Conservation (phyloP, 1,140 invertebrate genomes). For the Patella vulgata region DNA sequence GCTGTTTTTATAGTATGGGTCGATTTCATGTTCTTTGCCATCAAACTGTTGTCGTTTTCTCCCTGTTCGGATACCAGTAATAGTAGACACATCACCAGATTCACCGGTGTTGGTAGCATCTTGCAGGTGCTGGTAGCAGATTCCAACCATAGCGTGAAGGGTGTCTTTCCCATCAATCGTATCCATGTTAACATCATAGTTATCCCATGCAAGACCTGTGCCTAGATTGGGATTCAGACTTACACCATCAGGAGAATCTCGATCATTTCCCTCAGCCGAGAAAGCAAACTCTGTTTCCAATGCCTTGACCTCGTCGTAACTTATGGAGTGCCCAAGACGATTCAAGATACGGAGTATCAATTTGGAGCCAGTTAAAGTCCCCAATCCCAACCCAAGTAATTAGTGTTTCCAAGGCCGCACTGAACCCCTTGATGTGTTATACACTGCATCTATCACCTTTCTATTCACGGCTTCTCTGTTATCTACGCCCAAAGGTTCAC, state of each 20-base stretch:
- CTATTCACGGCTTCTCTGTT: constrained; percentile 14
- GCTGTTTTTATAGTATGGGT: too few relatives aligned
- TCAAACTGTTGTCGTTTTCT: too few relatives aligned
- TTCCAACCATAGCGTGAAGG: too few relatives aligned
- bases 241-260: constrained; percentile 15
- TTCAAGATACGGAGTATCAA: constrained; percentile 16
- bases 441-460: constrained; percentile 21
- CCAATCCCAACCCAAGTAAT: constrained; percentile 19
- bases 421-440: constrained; percentile 11
- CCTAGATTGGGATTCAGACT: too few relatives aligned
- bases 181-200: too few relatives aligned
- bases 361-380: constrained; percentile 22
- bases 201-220: constrained; percentile 13
- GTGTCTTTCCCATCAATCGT: too few relatives aligned
- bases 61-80: too few relatives aligned
- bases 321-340: constrained; percentile 16
- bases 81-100: too few relatives aligned
- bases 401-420: constrained; percentile 22
- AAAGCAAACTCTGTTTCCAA: constrained; percentile 24
- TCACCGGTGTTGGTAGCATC: too few relatives aligned
- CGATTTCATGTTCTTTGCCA: too few relatives aligned
- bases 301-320: constrained; percentile 19
- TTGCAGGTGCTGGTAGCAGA: too few relatives aligned
- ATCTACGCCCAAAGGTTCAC: constrained; percentile 6
- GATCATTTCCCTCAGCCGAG: constrained; percentile 1